Conservation (phyloP, 1,140 invertebrate species). For the Wasmannia auropunctata region DNA sequence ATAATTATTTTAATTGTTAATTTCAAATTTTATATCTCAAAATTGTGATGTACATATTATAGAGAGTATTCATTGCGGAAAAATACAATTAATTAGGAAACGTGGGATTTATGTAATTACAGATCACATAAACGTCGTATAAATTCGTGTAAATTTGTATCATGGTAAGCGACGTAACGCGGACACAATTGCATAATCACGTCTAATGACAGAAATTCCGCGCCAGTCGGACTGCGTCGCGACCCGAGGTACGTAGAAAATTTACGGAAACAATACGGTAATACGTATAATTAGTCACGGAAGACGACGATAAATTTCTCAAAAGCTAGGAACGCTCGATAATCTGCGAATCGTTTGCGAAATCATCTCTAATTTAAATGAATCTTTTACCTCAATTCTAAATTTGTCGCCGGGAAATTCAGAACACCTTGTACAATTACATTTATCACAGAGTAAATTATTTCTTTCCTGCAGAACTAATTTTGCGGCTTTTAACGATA, state of each 20-base stretch:
- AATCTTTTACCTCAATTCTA: background rate
- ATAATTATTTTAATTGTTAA: background rate
- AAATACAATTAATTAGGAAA: constrained; percentile 8
- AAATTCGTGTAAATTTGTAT: background rate
- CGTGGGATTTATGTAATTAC: constrained; percentile 20
- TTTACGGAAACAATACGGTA: constrained; percentile 34
- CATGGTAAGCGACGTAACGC: background rate
- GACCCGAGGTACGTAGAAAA: constrained; percentile 33
- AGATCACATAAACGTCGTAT: background rate
- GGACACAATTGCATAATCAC: constrained; percentile 28
- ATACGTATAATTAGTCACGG: background rate
- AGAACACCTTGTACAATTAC: background rate
- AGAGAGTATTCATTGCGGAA: background rate
- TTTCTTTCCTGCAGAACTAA: background rate
- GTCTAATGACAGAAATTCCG: constrained; percentile 49
- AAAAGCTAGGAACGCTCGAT: background rate
- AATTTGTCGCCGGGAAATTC: background rate
- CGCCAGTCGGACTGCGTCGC: background rate
- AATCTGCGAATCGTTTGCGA: background rate
- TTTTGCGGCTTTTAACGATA: background rate
- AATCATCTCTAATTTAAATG: background rate
- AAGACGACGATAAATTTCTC: constrained; percentile 5
- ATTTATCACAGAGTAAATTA: background rate
- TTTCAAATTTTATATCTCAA: background rate
- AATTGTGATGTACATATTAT: background rate